Conservation (phyloP, 1,140 invertebrate species). For the Alviniconcha marisindica region DNA sequence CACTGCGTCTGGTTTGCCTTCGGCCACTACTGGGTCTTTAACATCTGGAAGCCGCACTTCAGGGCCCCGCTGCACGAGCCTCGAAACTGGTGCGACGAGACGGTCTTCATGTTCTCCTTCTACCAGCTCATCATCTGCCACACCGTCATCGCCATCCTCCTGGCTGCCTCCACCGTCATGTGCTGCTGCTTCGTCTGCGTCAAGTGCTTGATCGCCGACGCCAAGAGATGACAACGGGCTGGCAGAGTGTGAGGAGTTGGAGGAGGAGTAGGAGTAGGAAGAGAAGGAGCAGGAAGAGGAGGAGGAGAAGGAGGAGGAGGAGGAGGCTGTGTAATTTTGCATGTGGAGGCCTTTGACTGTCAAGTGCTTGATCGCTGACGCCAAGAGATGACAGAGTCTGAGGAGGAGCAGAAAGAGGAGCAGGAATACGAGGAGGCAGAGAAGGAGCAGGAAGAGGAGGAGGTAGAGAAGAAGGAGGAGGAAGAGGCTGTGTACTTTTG, state of each 20-base stretch:
- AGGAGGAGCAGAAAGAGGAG: too few species aligned
- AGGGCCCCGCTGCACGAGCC: slow-evolving; percentile 79
- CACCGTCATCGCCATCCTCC: slow-evolving; percentile 49
- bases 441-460: too few species aligned
- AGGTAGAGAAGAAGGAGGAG: too few species aligned
- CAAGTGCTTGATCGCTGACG: too few species aligned
- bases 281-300: neutral
- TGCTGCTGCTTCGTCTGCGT: slow-evolving; percentile 59
- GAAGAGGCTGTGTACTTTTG: too few species aligned
- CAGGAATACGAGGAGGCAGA: too few species aligned
- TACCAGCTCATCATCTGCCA: slow-evolving; percentile 80
- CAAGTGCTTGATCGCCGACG: slow-evolving; percentile 45
- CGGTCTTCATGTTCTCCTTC: slow-evolving; percentile 66
- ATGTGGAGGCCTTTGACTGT: too few species aligned
- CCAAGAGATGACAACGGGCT: slow-evolving; percentile 30
- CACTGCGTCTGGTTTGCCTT: slow-evolving; percentile 75
- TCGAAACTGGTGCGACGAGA: slow-evolving; percentile 72
- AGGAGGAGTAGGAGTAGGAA: neutral
- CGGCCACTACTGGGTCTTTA: slow-evolving; percentile 81
- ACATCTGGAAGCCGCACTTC: slow-evolving; percentile 65
- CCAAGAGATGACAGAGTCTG: too few species aligned
- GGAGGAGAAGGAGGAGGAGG: too few species aligned
- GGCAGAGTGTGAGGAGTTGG: neutral
- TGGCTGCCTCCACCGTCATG: slow-evolving; percentile 40
- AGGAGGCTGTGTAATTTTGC: too few species aligned